A percentile compares a stretch with the other conserved stretches of the same genome.
phyloP scores from a whole-genome alignment of 2,113 vertebrate species.

The Brienomyrus brachyistius region DNA sequence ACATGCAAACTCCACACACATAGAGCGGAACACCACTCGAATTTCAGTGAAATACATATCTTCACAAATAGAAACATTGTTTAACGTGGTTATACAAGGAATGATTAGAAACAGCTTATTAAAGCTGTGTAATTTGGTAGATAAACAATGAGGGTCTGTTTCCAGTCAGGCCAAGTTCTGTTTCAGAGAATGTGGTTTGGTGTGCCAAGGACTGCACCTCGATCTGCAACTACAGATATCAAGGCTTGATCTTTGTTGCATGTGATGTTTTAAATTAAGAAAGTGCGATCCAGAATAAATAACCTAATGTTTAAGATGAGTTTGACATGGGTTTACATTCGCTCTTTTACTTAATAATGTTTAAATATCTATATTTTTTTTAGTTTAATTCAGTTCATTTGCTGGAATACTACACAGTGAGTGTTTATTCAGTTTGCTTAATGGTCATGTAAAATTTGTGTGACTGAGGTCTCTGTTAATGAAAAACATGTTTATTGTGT shows the following conservation, averaged over 20 bases:
- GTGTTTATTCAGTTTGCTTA: conserved; percentile 10
- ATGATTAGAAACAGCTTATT: background rate
- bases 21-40: background rate
- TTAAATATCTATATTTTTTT: background rate
- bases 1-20: background rate
- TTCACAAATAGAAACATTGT: background rate
- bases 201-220: background rate
- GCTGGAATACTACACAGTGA: background rate
- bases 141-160: background rate
- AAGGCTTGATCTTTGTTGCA: background rate
- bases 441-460: background rate
- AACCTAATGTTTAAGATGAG: background rate
- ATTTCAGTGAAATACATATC: background rate
- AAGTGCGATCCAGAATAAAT: background rate
- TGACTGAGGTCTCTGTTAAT: background rate
- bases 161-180: background rate
- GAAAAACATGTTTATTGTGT: conserved; percentile 7
- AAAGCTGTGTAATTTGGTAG: background rate
- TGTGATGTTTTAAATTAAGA: background rate
- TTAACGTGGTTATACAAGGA: background rate
- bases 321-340: background rate
- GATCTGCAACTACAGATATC: background rate
- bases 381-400: background rate
- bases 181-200: background rate
- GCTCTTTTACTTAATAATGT: background rate